Evolutionary conservation across 2,888 invertebrate genomes (phyloP), one percentile per base, ranked within the genome.

Genomic region (Drosophila meridionalis): DNA sequence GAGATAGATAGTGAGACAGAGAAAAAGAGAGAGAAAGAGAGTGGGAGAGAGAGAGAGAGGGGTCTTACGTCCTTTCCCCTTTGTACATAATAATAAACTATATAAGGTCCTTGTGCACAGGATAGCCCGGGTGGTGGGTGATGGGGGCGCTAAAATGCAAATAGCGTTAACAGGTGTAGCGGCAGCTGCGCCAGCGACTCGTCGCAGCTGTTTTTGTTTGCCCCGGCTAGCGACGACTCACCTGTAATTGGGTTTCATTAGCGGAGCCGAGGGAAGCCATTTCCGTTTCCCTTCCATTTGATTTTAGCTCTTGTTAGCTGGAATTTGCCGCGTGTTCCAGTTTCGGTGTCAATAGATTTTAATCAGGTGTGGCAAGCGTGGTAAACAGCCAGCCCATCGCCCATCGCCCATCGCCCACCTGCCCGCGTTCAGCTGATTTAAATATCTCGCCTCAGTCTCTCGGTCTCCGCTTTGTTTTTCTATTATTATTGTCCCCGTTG

Each of bases 321-420:
- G 38, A 62, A 52, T 36, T 65, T 66, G 79, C 48, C 56, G 40
- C 69, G 69, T 71, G 78, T 80, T 83, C 88, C 78, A 85, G 40
- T 74, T 87, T 87, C 71, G 69, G 59, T 69, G 84, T 80, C 90
- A 88, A 87, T 90, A 90, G 89, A 90, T 88, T 88, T 80, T 90
- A 87, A 87, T 87, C 87, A 90, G 84, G 87, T 87, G 89, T 87
- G 87, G 87, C 89, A 88, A 82, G 88, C 74, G 74, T 80, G 67
- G 80, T 80, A 80, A 87, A 82, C 86, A 83, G 80, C 59, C 73
- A 60, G 28, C 68, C 67, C 30, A 40, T 26, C 45, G n/a, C 38
- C 48, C 40, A 40, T 34, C 34, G 34, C 7, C 43, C 42, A 20
- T 45, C n/a, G 9, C 38, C n/a, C 26, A 20, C 26, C n/a, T 45